These are phyloP conservation scores for Monarcha castaneiventris DNA, from an alignment of 2,113 vertebrate genomes.

Conservation along the genomic window DNA sequence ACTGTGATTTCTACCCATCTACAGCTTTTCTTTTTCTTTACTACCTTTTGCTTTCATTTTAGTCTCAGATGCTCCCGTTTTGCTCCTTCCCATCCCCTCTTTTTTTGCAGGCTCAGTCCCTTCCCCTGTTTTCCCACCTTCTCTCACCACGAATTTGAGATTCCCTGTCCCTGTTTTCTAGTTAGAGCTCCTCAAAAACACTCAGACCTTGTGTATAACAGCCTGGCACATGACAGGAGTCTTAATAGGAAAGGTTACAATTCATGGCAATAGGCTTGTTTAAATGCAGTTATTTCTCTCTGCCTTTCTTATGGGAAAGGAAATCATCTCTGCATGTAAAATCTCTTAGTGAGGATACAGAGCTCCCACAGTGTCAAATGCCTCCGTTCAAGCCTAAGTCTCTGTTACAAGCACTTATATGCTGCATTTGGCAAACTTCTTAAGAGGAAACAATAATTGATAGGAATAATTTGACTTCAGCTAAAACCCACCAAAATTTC, in stretches of 20 bases:
- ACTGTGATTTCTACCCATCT: background rate
- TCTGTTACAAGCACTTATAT: background rate
- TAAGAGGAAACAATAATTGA: background rate
- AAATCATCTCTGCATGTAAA: background rate
- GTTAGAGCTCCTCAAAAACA: background rate
- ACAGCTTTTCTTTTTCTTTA: background rate
- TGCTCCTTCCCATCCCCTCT: background rate
- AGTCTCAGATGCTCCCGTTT: background rate
- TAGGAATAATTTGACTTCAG: background rate
- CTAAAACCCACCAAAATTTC: background rate
- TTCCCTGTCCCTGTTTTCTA: background rate
- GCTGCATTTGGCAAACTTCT: background rate
- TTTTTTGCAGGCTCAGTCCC: background rate
- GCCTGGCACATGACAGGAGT: background rate
- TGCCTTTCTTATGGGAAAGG: background rate
- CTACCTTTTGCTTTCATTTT: background rate
- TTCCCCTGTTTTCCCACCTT: background rate
- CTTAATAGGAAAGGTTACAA: background rate
- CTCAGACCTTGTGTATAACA: background rate
- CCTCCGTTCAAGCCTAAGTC: background rate
- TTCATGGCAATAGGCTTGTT: background rate
- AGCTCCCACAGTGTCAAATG: background rate
- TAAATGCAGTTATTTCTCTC: background rate
- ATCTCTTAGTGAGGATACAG: background rate
- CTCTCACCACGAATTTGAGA: background rate